phyloP scores from a whole-genome alignment of 2,797 vertebrate genomes.

The Sternotherus odoratus region DNA sequence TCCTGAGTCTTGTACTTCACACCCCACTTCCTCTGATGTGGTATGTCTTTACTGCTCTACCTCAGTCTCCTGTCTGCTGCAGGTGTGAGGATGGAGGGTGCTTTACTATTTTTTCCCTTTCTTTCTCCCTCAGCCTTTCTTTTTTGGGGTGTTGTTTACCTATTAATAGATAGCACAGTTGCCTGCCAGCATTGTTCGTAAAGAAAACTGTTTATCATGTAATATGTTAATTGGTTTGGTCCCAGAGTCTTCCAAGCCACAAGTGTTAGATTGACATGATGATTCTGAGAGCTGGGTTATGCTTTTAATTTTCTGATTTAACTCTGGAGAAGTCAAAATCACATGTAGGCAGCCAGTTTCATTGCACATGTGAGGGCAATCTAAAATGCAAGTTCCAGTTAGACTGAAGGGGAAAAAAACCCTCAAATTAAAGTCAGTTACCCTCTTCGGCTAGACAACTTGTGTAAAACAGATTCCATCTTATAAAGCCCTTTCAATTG shows the following conservation, averaged over 20 bases:
- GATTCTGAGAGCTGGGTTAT: not conserved
- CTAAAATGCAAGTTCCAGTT: not conserved
- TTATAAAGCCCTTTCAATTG: no score
- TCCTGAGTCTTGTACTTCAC: not conserved
- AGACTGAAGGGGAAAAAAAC: no score
- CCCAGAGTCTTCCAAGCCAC: not conserved
- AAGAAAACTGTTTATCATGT: not conserved
- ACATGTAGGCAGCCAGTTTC: not conserved
- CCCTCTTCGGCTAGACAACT: not conserved
- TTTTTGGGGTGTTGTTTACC: no score
- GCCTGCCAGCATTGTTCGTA: not conserved
- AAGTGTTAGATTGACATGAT: no score
- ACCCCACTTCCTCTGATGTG: not conserved
- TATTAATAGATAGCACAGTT: not conserved
- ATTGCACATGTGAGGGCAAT: not conserved
- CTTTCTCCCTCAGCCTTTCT: not conserved
- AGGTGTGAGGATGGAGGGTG: not conserved
- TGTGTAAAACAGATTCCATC: not conserved
- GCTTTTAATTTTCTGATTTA: not conserved
- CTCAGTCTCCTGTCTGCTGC: not conserved
- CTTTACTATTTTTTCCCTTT: not conserved
- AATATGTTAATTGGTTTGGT: not conserved
- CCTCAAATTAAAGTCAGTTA: no score
- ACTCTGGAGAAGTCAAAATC: not conserved
- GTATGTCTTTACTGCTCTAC: accelerated